Percentiles rank a stretch among this genome's conserved stretches.
phyloP scores from a whole-genome alignment of 2,888 invertebrate species.

The Melangyna quadrimaculata region DNA sequence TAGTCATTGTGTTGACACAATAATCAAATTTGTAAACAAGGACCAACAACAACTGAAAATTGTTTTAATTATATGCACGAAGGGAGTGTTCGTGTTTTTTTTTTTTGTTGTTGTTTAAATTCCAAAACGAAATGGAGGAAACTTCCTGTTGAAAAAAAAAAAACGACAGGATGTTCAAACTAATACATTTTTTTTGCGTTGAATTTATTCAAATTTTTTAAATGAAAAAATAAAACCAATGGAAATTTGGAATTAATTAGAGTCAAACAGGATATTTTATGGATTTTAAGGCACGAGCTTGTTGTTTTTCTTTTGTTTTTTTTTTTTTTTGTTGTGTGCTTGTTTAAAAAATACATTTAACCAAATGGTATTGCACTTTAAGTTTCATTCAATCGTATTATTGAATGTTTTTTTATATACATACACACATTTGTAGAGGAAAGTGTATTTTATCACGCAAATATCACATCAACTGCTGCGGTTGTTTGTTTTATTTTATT shows the following conservation, averaged over 20 bases:
- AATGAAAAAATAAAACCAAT: not conserved
- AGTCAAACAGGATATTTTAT: not conserved
- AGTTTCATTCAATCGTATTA: not conserved
- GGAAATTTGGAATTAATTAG: not conserved
- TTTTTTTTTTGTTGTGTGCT: not conserved
- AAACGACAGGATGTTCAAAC: slow-evolving; percentile 9
- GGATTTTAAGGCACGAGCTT: not conserved
- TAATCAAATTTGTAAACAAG: slow-evolving; percentile 7
- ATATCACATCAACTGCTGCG: not conserved
- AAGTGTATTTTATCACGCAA: slow-evolving; percentile 2
- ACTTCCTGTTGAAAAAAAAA: slow-evolving; percentile 1
- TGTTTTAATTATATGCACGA: slow-evolving; percentile 2
- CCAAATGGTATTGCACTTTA: not conserved
- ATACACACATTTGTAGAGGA: not conserved
- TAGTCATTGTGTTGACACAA: slow-evolving; percentile 2
- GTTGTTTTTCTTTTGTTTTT: not conserved
- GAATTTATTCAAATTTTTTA: not conserved
- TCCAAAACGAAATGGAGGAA: slow-evolving; percentile 16
- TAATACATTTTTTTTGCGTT: slow-evolving; percentile 15
- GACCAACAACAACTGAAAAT: not conserved
- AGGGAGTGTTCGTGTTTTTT: not conserved
- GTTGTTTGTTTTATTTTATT: not conserved
- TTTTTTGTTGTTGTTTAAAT: no score
- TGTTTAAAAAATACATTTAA: not conserved
- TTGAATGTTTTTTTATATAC: not conserved